Evolutionary conservation across 2,888 invertebrate species (phyloP).

Genomic region (Aspidiotus destructor): DNA sequence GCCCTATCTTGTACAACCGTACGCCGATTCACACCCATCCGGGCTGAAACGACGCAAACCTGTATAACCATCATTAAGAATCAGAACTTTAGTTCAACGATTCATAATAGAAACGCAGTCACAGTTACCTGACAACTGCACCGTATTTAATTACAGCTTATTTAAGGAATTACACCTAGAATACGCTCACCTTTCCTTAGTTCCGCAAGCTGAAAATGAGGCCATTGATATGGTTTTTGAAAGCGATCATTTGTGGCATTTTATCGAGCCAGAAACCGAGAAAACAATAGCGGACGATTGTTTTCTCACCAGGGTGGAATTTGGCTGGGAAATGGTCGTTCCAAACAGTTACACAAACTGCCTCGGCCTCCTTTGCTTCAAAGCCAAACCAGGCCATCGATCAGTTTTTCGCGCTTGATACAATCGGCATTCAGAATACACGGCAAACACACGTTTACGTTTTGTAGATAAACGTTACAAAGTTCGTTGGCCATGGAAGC

Average conservation of each 20-base stretch:
- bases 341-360: not conserved
- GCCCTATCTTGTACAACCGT: not conserved
- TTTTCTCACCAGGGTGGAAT: no score
- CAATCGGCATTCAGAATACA: not conserved
- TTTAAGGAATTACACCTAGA: not conserved
- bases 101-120: not conserved
- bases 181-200: not conserved
- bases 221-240: not conserved
- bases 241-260: not conserved
- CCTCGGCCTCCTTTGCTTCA: not conserved
- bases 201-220: not conserved
- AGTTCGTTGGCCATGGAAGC: not conserved
- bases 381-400: not conserved
- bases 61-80: not conserved
- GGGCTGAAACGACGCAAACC: not conserved
- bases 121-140: not conserved
- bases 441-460: not conserved
- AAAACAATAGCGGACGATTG: not conserved
- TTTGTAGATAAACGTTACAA: constrained; percentile 2
- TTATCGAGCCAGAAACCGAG: not conserved
- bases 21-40: not conserved
- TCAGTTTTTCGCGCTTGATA: not conserved
- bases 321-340: not conserved
- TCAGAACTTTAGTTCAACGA: not conserved
- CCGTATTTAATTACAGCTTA: not conserved